Percentiles rank a stretch among this genome's conserved stretches.
Conservation (phyloP, 1,140 invertebrate species). For the Portunus trituberculatus region DNA sequence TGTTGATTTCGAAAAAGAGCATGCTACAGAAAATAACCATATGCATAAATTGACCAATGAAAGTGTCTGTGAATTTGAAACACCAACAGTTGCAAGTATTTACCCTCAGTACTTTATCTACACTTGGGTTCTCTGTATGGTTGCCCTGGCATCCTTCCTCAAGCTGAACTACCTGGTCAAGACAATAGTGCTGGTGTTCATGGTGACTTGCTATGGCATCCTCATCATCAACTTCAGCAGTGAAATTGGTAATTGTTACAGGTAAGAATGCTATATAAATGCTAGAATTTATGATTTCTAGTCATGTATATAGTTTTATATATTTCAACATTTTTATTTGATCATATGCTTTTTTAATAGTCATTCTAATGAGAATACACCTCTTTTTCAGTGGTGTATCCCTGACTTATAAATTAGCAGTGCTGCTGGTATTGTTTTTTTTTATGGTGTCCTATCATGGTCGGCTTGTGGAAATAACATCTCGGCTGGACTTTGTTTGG, state of each 20-base stretch:
- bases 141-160: slow-evolving; percentile 93
- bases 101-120: slow-evolving; percentile 94
- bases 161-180: slow-evolving; percentile 96
- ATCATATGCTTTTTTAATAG: no score
- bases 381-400: slow-evolving; percentile 29
- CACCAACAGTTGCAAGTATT: slow-evolving; percentile 81
- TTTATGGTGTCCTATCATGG: slow-evolving; percentile 94
- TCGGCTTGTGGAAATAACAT: slow-evolving; percentile 93
- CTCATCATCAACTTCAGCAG: slow-evolving; percentile 83
- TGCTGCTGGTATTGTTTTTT: slow-evolving; percentile 90
- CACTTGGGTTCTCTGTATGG: slow-evolving; percentile 95
- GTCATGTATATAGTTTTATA: no score
- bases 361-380: background rate
- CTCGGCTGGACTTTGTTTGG: slow-evolving; percentile 96
- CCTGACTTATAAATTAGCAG: slow-evolving; percentile 84
- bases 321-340: no score
- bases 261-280: slow-evolving; percentile 45
- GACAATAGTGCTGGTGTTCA: slow-evolving; percentile 88
- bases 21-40: background rate
- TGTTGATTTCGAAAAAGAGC: background rate
- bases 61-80: background rate
- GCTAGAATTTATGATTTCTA: background rate
- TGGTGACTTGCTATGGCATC: slow-evolving; percentile 87
- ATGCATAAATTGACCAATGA: background rate
- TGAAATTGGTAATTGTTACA: slow-evolving; percentile 6